Evolutionary conservation across 2,113 vertebrate species (phyloP).

Genomic region (Acrocephalus arundinaceus): DNA sequence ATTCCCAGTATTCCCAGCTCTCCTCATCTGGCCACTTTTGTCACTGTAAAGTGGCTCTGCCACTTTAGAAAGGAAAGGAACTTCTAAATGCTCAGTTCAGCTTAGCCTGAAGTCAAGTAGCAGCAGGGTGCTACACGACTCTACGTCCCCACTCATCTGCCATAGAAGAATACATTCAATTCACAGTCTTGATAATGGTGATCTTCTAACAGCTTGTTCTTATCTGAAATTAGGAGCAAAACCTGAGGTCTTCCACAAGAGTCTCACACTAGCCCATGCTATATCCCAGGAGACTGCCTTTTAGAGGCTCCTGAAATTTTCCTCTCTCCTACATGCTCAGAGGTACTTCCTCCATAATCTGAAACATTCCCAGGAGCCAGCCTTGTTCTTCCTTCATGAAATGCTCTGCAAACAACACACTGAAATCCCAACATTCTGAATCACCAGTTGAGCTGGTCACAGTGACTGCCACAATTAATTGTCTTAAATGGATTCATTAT

Average conservation of each 20-base stretch:
- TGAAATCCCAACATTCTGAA: background rate
- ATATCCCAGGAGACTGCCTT: background rate
- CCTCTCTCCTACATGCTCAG: background rate
- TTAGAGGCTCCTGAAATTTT: background rate
- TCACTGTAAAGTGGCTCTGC: background rate
- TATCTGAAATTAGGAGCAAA: background rate
- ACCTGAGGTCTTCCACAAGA: background rate
- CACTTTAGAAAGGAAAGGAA: background rate
- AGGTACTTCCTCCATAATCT: background rate
- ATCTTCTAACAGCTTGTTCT: background rate
- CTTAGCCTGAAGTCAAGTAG: background rate
- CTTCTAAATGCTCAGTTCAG: background rate
- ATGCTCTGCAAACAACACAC: background rate
- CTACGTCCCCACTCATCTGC: background rate
- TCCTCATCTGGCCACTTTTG: background rate
- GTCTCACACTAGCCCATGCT: background rate
- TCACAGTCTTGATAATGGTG: background rate
- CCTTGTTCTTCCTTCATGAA: background rate
- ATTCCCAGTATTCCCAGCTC: background rate
- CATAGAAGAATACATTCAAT: background rate
- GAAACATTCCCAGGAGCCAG: background rate
- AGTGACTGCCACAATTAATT: slow-evolving; percentile 4
- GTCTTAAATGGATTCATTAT: slow-evolving; percentile 1
- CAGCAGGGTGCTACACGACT: background rate
- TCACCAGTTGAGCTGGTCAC: background rate